Evolutionary conservation across 2,113 vertebrate genomes (phyloP).

Genomic region (Chaenogobius annularis): DNA sequence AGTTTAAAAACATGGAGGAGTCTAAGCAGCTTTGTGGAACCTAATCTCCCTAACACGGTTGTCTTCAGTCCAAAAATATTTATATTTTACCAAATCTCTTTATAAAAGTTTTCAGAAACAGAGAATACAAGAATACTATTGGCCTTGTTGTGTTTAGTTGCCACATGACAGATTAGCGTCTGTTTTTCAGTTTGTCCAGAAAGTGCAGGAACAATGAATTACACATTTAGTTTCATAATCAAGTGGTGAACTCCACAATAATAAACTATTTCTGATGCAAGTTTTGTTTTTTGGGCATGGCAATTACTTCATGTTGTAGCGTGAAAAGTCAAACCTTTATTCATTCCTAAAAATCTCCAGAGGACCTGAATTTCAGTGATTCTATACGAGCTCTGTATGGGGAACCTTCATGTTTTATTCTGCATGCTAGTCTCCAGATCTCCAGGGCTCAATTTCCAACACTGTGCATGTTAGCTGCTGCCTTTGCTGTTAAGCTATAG

Average conservation of each 20-base stretch:
- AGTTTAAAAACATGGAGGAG: too few species aligned
- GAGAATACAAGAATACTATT: too few species aligned
- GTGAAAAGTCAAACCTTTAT: neutral
- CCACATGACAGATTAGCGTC: neutral
- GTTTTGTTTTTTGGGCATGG: neutral
- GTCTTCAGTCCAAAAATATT: too few species aligned
- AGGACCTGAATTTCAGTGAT: neutral
- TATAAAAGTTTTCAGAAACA: too few species aligned
- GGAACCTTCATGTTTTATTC: constrained; percentile 8
- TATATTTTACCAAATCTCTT: too few species aligned
- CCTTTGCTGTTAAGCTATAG: neutral
- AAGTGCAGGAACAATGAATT: too few species aligned
- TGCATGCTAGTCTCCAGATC: neutral
- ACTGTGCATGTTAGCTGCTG: neutral
- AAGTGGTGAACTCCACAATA: too few species aligned
- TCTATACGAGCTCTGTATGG: neutral
- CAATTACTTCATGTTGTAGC: neutral
- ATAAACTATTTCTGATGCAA: neutral
- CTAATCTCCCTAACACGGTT: too few species aligned
- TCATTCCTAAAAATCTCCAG: neutral
- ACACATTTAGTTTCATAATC: too few species aligned
- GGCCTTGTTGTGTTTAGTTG: neutral
- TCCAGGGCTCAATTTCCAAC: constrained; percentile 7
- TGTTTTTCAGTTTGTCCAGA: too few species aligned
- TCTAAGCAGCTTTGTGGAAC: too few species aligned